Evolutionary conservation across 2,113 vertebrate genomes (phyloP), one percentile per base, ranked within the genome.

Genomic region (Oceanites oceanicus): DNA sequence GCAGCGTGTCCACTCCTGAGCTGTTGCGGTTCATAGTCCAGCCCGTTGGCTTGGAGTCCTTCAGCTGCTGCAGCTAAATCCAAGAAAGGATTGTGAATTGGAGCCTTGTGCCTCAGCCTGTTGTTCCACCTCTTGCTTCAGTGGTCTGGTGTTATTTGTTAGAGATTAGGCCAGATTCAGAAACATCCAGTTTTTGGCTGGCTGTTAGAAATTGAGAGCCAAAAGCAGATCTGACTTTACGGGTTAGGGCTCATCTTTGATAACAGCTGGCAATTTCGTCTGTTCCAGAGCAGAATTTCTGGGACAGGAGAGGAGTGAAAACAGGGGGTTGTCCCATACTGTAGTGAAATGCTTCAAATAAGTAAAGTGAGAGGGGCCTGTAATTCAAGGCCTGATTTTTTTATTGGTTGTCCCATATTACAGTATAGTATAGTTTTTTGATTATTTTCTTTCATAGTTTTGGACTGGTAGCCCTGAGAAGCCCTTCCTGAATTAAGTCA

Each of bases 1-100:
- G 27, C 23, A 50, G 23, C 0, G 0, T 34, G 45, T 62, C 53
- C 0, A 0, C 15, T 84, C 45, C 65, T 34, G 38, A 73, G 53
- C 36, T 77, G 20, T 56, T 84, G 34, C 9, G 6, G 29, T 77
- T 70, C 18, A 10, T 34, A 77, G 42, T 45, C 55, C 25, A 59
- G n/a, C 38, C 34, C 9, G 6, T 27, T 66, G 58, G 36, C 19
- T 88, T 74, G 7, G 20, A 78, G 47, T 40, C 23, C 53, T 88
- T 94, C 59, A 91, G 50, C 32, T 81, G 40, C 42, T 67, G 32
- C 19, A 11, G 42, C 38, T 49, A 53, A 95, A 62, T 80, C 27
- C 55, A 67, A 19, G 50, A 36, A 36, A 76, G 38, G 25, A 66
- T 21, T 77, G 20, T 59, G n/a, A 68, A 45, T 17, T 71, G 61